phyloP scores from a whole-genome alignment of 2,797 vertebrate genomes.

The Myotis planiceps region DNA sequence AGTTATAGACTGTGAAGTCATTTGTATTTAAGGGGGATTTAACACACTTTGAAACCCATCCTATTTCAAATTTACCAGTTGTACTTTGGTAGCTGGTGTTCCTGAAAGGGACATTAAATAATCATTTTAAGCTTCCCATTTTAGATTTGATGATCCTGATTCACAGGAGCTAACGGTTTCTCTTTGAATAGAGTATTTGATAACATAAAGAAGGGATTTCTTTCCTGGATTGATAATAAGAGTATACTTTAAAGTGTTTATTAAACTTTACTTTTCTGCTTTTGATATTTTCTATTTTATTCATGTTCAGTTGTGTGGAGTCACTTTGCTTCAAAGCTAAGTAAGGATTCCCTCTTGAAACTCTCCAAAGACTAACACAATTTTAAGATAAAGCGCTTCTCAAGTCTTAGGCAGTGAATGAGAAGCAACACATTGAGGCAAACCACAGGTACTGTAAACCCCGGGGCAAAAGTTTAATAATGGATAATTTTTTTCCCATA shows the following conservation, averaged over 20 bases:
- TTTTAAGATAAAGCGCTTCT: conserved; percentile 41
- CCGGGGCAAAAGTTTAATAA: not conserved
- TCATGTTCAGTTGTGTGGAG: not conserved
- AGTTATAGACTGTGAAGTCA: not conserved
- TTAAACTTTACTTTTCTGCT: not conserved
- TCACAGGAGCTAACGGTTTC: not conserved
- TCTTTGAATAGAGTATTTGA: not conserved
- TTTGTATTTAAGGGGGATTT: conserved; percentile 1
- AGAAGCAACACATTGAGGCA: not conserved
- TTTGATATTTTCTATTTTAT: conserved; percentile 7
- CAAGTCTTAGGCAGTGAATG: conserved; percentile 11
- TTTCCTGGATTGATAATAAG: not conserved
- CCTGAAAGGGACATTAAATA: conserved; percentile 34
- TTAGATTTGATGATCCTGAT: conserved; percentile 17
- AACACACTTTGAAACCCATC: not conserved
- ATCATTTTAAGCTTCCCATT: not conserved
- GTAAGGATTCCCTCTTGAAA: not conserved
- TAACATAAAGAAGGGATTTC: not conserved
- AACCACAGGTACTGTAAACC: not conserved
- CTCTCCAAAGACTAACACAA: not conserved
- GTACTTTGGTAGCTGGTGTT: conserved; percentile 7
- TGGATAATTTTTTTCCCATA: not conserved
- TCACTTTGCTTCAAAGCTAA: conserved; percentile 18
- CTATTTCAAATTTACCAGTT: conserved; percentile 27
- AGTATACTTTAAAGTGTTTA: not conserved